phyloP scores from a whole-genome alignment of 2,113 vertebrate genomes.

The Tachysurus vachellii region DNA sequence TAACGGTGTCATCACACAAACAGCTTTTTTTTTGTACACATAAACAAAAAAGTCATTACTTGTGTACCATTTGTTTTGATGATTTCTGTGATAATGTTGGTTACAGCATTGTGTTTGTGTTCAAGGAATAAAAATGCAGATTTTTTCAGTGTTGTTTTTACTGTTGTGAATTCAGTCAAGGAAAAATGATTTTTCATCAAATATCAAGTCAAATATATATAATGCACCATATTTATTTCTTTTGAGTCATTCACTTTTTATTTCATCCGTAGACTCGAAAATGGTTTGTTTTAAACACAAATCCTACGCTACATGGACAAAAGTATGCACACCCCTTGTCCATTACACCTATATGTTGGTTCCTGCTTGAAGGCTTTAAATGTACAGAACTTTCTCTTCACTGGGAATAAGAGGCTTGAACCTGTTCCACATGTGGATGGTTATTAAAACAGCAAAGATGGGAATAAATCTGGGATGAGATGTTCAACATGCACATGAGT shows the following conservation, averaged over 20 bases:
- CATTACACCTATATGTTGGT: not conserved
- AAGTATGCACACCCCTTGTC: not conserved
- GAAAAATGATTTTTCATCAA: not conserved
- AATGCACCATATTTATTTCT: not conserved
- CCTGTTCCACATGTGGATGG: no score
- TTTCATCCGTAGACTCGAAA: not conserved
- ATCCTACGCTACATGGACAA: not conserved
- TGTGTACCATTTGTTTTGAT: not conserved
- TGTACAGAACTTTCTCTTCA: not conserved
- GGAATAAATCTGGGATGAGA: no score
- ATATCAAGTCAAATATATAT: not conserved
- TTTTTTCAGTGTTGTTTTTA: not conserved
- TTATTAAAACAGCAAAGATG: no score
- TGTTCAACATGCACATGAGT: no score
- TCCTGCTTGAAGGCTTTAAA: not conserved
- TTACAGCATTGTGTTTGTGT: conserved; percentile 41
- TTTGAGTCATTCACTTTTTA: not conserved
- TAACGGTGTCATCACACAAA: conserved; percentile 47
- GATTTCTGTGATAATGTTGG: conserved; percentile 13
- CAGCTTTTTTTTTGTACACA: conserved; percentile 20
- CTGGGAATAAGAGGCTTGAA: no score
- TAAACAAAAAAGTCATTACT: not conserved
- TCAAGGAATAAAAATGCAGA: not conserved
- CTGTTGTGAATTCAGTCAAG: not conserved
- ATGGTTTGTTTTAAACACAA: not conserved